Evolutionary conservation across 2,113 vertebrate species (phyloP).

Genomic region (Poeciliopsis prolifica): DNA sequence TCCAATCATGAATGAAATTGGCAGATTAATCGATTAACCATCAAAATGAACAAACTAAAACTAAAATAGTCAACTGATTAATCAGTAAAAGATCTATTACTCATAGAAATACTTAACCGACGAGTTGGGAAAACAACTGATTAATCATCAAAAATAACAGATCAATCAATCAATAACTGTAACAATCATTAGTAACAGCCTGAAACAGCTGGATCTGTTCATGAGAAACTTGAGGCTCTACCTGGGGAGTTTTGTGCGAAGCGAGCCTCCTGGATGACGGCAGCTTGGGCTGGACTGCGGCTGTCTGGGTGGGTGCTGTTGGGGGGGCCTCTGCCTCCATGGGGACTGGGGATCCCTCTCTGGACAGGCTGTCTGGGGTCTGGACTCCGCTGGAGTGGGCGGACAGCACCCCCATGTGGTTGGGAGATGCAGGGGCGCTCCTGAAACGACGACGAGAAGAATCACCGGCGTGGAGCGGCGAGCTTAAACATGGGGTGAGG

Average conservation of each 20-base stretch:
- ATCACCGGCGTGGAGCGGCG: not conserved
- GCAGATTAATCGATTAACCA: no score
- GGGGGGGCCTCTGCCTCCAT: conserved; percentile 88
- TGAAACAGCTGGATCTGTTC: no score
- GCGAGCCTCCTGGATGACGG: conserved; percentile 94
- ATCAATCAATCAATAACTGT: no score
- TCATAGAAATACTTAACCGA: no score
- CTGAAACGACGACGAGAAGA: conserved; percentile 63
- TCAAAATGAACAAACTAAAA: no score
- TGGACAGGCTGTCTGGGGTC: conserved; percentile 95
- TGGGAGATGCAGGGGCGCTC: conserved; percentile 97
- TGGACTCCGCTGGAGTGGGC: conserved; percentile 97
- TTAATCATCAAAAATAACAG: no score
- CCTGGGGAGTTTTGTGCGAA: conserved; percentile 95
- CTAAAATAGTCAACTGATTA: no score
- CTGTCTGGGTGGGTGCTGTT: conserved; percentile 69
- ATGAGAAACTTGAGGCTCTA: conserved; percentile 43
- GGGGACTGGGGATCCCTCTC: conserved; percentile 95
- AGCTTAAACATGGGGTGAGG: not conserved
- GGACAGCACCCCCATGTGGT: conserved; percentile 92
- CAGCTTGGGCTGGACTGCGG: conserved; percentile 91
- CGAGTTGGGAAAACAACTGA: no score
- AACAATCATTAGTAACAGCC: no score
- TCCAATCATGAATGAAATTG: no score
- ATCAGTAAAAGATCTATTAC: no score